Conservation (phyloP, 2,888 invertebrate genomes). For the Conus canariensis region DNA sequence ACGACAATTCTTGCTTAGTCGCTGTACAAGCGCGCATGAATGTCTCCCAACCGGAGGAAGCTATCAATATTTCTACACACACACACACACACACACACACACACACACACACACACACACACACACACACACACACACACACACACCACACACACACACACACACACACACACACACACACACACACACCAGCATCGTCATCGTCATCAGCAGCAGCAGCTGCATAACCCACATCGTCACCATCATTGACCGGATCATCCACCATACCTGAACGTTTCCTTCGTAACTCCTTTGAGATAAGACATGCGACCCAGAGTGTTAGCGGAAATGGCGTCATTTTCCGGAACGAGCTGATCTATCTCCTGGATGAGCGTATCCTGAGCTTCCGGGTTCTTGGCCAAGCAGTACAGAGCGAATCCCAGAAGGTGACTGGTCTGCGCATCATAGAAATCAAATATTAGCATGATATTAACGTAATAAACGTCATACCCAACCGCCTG, state of each 20-base stretch:
- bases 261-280: constrained; percentile 66
- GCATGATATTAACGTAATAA: background rate
- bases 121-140: too few relatives aligned
- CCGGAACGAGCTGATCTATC: constrained; percentile 51
- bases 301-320: constrained; percentile 56
- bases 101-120: too few relatives aligned
- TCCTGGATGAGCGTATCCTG: constrained; percentile 62
- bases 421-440: constrained; percentile 66
- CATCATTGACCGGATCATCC: background rate
- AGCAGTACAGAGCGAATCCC: constrained; percentile 63
- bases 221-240: background rate
- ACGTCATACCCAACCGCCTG: too few relatives aligned
- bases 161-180: too few relatives aligned
- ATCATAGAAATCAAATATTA: background rate
- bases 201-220: background rate
- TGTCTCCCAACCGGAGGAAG: too few relatives aligned
- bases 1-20: too few relatives aligned
- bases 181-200: too few relatives aligned
- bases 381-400: constrained; percentile 59
- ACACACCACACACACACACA: too few relatives aligned
- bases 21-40: too few relatives aligned
- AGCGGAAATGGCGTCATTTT: constrained; percentile 45
- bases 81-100: too few relatives aligned
- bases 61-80: too few relatives aligned
- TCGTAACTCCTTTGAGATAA: constrained; percentile 67